Evolutionary conservation across 1,140 invertebrate genomes (phyloP).

Genomic region (Zaprionus camerounensis): DNA sequence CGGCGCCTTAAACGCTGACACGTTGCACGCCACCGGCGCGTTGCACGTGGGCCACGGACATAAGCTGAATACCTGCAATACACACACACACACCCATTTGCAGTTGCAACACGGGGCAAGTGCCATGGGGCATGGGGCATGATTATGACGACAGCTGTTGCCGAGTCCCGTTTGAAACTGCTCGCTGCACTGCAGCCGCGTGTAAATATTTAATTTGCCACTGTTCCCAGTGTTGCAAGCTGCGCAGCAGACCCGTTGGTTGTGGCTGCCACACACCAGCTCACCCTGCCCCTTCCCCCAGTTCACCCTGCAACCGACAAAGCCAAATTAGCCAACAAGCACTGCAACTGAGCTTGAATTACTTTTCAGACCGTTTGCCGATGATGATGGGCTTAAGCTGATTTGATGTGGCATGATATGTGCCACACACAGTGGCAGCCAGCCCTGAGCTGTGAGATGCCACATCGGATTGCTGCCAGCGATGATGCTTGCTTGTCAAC

Average conservation of each 20-base stretch:
- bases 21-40: conserved; percentile 1
- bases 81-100: not conserved
- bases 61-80: not conserved
- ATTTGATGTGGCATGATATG: conserved; percentile 7
- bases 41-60: not conserved
- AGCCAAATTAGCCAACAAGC: conserved; percentile 33
- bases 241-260: not conserved
- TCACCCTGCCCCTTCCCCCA: not conserved
- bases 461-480: not conserved
- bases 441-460: not conserved
- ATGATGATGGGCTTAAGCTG: conserved; percentile 15
- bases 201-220: conserved; percentile 48
- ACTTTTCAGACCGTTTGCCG: conserved; percentile 22
- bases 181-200: conserved; percentile 26
- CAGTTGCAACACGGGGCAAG: not conserved
- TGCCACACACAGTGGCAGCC: not conserved
- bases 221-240: conserved; percentile 19
- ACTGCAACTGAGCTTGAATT: conserved; percentile 20
- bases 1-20: conserved; percentile 35
- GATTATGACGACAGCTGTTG: conserved; percentile 42
- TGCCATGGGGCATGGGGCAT: conserved; percentile 3
- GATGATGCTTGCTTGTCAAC: not conserved
- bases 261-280: conserved; percentile 2
- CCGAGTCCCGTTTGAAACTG: conserved; percentile 12
- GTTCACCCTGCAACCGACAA: not conserved